Evolutionary conservation across 2,888 invertebrate species (phyloP).

Genomic region (Drosophila borborema): DNA sequence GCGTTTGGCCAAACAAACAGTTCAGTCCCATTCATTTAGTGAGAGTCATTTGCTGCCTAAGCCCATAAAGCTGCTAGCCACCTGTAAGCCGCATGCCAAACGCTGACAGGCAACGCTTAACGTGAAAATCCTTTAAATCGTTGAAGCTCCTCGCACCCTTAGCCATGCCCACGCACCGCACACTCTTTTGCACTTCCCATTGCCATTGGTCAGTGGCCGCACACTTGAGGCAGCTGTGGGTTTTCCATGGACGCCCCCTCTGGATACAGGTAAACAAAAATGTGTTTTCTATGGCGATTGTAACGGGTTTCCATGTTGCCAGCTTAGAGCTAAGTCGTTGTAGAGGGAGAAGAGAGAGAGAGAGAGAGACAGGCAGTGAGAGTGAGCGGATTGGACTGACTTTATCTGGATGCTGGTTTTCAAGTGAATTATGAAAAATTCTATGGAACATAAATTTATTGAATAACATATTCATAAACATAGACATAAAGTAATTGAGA

Average conservation of each 20-base stretch:
- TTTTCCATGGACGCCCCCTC: constrained; percentile 6
- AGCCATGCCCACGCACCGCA: background rate
- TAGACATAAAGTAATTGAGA: background rate
- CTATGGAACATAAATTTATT: background rate
- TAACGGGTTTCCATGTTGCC: constrained; percentile 39
- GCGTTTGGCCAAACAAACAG: constrained; percentile 31
- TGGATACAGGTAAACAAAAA: constrained; percentile 55
- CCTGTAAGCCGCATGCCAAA: constrained; percentile 78
- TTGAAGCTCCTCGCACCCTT: constrained; percentile 28
- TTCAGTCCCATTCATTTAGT: constrained; percentile 58
- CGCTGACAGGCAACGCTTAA: constrained; percentile 75
- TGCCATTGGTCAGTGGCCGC: constrained; percentile 27
- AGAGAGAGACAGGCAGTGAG: background rate
- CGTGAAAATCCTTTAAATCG: constrained; percentile 70
- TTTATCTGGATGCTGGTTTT: background rate
- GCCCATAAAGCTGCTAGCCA: constrained; percentile 63
- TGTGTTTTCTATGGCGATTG: constrained; percentile 45
- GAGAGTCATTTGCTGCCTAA: constrained; percentile 63
- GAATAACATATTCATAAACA: background rate
- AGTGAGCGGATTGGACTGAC: background rate
- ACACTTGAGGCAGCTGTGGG: constrained; percentile 42
- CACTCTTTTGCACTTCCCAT: constrained; percentile 1
- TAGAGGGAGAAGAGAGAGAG: background rate
- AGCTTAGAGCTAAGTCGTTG: constrained; percentile 32
- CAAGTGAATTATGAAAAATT: background rate